phyloP scores from a whole-genome alignment of 2,888 invertebrate species.

The Tridacna gigas region DNA sequence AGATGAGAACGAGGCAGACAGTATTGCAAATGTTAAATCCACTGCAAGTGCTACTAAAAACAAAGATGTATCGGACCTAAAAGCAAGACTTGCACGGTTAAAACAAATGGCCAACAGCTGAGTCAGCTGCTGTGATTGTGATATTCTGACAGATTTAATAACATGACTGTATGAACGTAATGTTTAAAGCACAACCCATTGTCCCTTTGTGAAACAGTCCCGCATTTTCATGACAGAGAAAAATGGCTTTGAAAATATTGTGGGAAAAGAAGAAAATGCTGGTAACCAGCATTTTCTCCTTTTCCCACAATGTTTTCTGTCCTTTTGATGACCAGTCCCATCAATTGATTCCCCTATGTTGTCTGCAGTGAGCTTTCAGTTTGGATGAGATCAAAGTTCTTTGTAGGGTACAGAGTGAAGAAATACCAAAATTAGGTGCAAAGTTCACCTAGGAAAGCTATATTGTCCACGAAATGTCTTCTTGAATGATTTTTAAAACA shows the following conservation, averaged over 20 bases:
- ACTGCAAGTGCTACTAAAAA: constrained; percentile 38
- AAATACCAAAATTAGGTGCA: too few relatives aligned
- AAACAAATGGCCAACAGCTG: constrained; percentile 79
- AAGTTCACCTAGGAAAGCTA: too few relatives aligned
- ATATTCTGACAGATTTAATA: background rate
- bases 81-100: constrained; percentile 80
- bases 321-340: too few relatives aligned
- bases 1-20: background rate
- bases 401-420: too few relatives aligned
- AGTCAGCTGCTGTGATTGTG: background rate
- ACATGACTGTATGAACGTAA: background rate
- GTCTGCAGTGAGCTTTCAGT: too few relatives aligned
- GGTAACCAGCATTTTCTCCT: too few relatives aligned
- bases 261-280: background rate
- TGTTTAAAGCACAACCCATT: background rate
- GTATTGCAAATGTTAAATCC: background rate
- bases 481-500: too few relatives aligned
- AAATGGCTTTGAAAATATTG: background rate
- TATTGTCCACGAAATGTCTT: too few relatives aligned
- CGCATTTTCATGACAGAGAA: background rate
- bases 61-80: constrained; percentile 80
- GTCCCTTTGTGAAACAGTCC: background rate
- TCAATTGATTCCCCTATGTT: too few relatives aligned
- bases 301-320: too few relatives aligned
- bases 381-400: too few relatives aligned